Conservation (phyloP, 2,797 vertebrate genomes). For the Gymnocypris eckloni region DNA sequence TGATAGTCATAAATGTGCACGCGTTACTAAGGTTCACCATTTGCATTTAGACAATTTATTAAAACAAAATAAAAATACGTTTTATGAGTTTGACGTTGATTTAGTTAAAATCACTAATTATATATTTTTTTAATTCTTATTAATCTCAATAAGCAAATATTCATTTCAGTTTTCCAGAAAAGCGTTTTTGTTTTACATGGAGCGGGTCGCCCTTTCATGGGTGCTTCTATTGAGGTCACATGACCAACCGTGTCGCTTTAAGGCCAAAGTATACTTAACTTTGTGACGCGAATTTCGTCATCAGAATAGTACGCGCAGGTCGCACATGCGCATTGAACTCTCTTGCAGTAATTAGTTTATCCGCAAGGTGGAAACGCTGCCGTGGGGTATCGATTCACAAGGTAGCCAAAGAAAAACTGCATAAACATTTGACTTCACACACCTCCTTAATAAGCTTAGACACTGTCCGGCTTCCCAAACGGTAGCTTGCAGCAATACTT, state of each 20-base stretch:
- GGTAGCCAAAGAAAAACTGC: too few relatives aligned
- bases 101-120: background rate
- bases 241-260: background rate
- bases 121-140: background rate
- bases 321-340: too few relatives aligned
- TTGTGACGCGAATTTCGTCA: too few relatives aligned
- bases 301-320: too few relatives aligned
- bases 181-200: background rate
- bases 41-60: background rate
- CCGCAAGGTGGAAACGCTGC: too few relatives aligned
- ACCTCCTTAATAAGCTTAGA: too few relatives aligned
- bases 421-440: too few relatives aligned
- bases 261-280: background rate
- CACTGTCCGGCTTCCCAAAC: too few relatives aligned
- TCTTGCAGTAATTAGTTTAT: too few relatives aligned
- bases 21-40: background rate
- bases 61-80: background rate
- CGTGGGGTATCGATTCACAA: too few relatives aligned
- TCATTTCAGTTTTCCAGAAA: background rate
- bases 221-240: background rate
- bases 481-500: too few relatives aligned
- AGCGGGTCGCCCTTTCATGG: background rate
- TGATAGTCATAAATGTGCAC: background rate
- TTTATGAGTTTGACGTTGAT: background rate
- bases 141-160: too few relatives aligned